Evolutionary conservation across 2,888 invertebrate genomes (phyloP), one percentile per base, ranked within the genome.

Genomic region (Drosophila anomelani): DNA sequence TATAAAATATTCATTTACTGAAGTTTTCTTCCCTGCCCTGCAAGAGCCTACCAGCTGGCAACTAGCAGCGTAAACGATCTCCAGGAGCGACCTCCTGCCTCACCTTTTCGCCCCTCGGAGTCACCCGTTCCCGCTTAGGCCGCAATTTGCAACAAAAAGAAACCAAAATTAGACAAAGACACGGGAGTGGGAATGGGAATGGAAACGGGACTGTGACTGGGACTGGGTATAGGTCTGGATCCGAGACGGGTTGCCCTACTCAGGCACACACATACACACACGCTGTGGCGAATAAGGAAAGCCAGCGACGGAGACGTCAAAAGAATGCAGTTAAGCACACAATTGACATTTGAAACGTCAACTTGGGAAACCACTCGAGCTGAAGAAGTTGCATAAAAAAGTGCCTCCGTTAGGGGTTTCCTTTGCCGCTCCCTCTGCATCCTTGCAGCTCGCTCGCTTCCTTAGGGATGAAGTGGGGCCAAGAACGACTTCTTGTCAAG

Each of bases 261-360:
- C 67, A 49, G 56, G 60, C 57, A 58, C 58, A 51, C 71, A 49
- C 3, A 70, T 66, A 59, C 51, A 56, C 46, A 57, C 54, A 46
- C 44, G 36, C 41, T 58, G 58, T 57, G 56, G 75, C 79, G 78
- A 81, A 85, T 84, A 87, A 85, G 84, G 78, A 84, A 82, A 78
- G 78, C 67, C 82, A 62, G 38, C 53, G 64, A 68, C 76, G 74
- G 57, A 56, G 61, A 36, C 41, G 83, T 88, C 78, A 83, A 85
- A 85, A 85, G 87, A 89, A 87, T 87, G 88, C 87, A 87, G 87
- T 87, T 87, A 87, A 87, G 87, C 79, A 89, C 89, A 91, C 91
- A 91, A 91, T 91, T 91, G 91, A 91, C 89, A 90, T 91, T 89
- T 90, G 85, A 90, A 90, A 89, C 85, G 85, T 81, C 90, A 87